Evolutionary conservation across 2,797 vertebrate species (phyloP), one percentile per base, ranked within the genome.

Genomic region (Borostomias antarcticus): DNA sequence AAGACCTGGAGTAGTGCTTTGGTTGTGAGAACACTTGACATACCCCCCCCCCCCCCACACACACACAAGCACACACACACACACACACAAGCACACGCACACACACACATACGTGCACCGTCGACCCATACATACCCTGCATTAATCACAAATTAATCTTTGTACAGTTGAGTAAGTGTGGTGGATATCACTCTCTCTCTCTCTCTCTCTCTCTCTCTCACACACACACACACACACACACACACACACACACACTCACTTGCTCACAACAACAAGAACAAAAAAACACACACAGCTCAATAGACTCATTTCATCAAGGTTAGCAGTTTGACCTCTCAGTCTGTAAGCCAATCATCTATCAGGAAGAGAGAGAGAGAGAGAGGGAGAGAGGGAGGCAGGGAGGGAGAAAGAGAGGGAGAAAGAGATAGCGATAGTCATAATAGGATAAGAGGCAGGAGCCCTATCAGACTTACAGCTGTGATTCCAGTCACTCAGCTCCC

Each of bases 401-500:
- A 51, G 25, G 64, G 29, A n/a, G n/a, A 54, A 53, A 35, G 54
- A 48, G 26, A 28, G 29, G 48, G 57, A 57, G 19, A 25, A 11
- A 17, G 25, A 37, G 47, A 62, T 17, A 69, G 9, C 4, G 45
- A 25, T 30, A 60, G 33, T 54, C n/a, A 30, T 10, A 8, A 53
- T 23, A 53, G 9, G 15, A 6, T 43, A 15, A 15, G 10, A 29
- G 2, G 17, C 28, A 68, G 52, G 64, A 66, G 58, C 25, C 68
- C 73, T 26, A 45, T 71, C 29, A 73, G 51, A 43, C 52, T 10
- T 58, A 57, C 23, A 70, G 51, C 29, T 30, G 6, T 68, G 53
- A 65, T 74, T 66, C 66, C 28, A 61, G 37, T 43, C 58, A 58
- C 68, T 69, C 54, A 64, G 63, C 75, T 73, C 65, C 62, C 65